Evolutionary conservation across 2,797 vertebrate species (phyloP).

Genomic region (Gymnocypris eckloni): DNA sequence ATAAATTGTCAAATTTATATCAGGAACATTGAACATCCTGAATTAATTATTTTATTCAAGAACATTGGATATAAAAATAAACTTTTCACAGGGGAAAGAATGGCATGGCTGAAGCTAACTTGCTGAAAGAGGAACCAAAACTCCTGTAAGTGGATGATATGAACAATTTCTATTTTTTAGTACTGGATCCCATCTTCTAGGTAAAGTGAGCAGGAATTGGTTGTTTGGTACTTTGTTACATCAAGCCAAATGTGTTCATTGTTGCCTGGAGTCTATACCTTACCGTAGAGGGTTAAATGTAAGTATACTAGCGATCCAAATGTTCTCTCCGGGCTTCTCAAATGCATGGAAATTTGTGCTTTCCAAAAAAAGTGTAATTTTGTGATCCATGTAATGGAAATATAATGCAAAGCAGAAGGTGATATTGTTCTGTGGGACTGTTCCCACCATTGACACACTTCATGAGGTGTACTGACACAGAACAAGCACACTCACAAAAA

Average conservation of each 20-base stretch:
- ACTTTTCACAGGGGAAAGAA: neutral
- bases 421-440: slow-evolving; percentile 32
- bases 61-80: neutral
- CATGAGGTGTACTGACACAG: slow-evolving; percentile 50
- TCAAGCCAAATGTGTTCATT: neutral
- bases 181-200: neutral
- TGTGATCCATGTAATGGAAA: slow-evolving; percentile 30
- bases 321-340: neutral
- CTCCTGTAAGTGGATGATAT: neutral
- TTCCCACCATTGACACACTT: slow-evolving; percentile 36
- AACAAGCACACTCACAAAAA: slow-evolving; percentile 41
- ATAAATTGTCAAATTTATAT: neutral
- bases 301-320: neutral
- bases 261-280: neutral
- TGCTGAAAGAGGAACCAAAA: neutral
- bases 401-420: slow-evolving; percentile 23
- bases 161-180: neutral
- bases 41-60: neutral
- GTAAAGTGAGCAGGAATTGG: neutral
- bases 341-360: neutral
- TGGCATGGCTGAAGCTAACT: neutral
- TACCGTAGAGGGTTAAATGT: neutral
- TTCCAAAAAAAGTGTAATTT: slow-evolving; percentile 18
- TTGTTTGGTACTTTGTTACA: slow-evolving; percentile 8
- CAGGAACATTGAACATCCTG: neutral